phyloP scores from a whole-genome alignment of 2,797 vertebrate genomes.

The Etheostoma nigrum region DNA sequence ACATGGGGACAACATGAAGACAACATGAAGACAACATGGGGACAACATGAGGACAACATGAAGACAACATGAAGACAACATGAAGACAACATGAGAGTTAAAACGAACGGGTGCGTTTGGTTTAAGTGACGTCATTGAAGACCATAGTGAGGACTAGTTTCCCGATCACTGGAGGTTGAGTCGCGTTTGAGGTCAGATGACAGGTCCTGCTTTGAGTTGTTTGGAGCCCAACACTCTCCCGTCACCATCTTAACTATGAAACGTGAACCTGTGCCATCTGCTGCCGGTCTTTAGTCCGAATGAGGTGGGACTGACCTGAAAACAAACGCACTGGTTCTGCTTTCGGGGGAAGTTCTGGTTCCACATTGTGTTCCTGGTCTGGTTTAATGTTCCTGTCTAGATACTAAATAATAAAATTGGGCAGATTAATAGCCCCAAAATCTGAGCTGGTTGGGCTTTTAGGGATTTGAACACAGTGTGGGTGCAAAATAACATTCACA shows the following conservation, averaged over 20 bases:
- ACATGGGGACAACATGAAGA: no score
- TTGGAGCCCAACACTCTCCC: conserved; percentile 16
- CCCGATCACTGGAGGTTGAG: background rate
- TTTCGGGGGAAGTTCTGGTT: conserved; percentile 16
- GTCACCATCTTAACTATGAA: conserved; percentile 34
- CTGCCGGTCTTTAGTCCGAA: conserved; percentile 27
- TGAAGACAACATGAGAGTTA: background rate
- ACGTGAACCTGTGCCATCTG: conserved; percentile 58
- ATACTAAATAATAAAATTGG: background rate
- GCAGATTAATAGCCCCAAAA: no score
- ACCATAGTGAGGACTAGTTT: background rate
- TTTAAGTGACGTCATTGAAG: background rate
- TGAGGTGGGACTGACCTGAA: conserved; percentile 35
- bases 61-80: no score
- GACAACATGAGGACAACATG: no score
- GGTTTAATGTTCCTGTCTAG: background rate
- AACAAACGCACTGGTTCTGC: conserved; percentile 3
- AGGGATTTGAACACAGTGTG: no score
- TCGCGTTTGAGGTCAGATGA: conserved; percentile 35
- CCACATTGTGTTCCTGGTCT: conserved; percentile 15
- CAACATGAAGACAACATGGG: no score
- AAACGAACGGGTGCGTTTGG: background rate
- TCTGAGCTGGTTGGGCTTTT: no score
- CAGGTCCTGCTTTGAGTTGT: conserved; percentile 26
- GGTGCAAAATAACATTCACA: no score